phyloP scores from a whole-genome alignment of 2,113 vertebrate genomes.

The Seriola rivoliana region DNA sequence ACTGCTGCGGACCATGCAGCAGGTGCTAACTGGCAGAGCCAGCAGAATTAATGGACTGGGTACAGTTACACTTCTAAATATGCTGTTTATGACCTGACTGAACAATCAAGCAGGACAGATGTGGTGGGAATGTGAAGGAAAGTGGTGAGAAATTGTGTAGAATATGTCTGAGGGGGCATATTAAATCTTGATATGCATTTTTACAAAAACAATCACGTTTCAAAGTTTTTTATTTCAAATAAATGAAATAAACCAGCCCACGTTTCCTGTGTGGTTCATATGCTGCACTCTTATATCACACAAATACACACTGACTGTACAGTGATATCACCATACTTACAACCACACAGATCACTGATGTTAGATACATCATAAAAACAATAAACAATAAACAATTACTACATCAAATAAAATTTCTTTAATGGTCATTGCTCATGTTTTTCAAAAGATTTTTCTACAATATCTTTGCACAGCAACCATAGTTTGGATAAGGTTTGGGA shows the following conservation, averaged over 20 bases:
- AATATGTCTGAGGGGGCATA: background rate
- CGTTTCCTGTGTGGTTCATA: background rate
- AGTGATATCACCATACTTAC: no score
- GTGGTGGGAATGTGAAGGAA: background rate
- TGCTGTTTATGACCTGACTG: background rate
- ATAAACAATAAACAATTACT: no score
- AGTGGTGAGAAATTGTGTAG: background rate
- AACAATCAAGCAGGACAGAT: background rate
- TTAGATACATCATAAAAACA: no score
- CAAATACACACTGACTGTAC: no score
- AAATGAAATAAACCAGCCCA: background rate
- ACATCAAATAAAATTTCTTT: no score
- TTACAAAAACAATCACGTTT: background rate
- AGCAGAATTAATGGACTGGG: background rate
- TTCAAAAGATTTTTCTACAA: no score
- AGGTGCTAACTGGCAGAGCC: background rate
- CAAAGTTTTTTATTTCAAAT: slow-evolving; percentile 8
- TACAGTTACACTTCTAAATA: background rate
- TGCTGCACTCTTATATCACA: no score
- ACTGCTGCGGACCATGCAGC: background rate
- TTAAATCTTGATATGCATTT: slow-evolving; percentile 2
- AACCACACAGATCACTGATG: no score
- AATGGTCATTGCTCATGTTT: no score
- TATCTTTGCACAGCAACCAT: no score
- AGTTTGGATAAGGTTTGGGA: no score